These are phyloP conservation scores for Sitta carolinensis DNA, from an alignment of 2,797 vertebrate species.

Conservation along the genomic window DNA sequence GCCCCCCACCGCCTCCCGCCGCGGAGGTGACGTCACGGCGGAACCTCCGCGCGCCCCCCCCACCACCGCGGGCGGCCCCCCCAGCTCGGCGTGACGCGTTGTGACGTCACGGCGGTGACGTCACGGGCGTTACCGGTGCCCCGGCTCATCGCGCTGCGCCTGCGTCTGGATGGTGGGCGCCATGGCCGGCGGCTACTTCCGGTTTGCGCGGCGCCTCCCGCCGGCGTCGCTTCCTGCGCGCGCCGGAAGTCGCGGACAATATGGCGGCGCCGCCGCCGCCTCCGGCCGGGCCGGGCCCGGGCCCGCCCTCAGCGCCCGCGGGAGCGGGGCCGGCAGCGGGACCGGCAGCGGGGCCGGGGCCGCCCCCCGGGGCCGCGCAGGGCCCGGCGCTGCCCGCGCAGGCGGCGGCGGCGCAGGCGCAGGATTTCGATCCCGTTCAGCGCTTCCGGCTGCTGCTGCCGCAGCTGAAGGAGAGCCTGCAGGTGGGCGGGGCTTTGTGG, in stretches of 20 bases:
- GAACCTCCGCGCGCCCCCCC: no score
- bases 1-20: no score
- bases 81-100: neutral
- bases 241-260: neutral
- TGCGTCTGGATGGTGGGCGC: neutral
- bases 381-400: neutral
- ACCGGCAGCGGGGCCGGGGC: neutral
- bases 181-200: neutral
- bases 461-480: neutral
- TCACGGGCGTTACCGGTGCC: neutral
- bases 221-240: neutral
- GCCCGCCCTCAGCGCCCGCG: neutral
- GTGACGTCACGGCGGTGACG: neutral
- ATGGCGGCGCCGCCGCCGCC: neutral
- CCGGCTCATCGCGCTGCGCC: neutral
- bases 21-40: no score
- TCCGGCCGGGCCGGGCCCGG: neutral
- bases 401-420: neutral
- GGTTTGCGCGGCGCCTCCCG: neutral
- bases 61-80: neutral
- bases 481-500: neutral
- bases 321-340: neutral
- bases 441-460: neutral
- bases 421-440: neutral
- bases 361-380: neutral